Conservation (phyloP, 2,113 vertebrate species). For the Delphinus delphis region DNA sequence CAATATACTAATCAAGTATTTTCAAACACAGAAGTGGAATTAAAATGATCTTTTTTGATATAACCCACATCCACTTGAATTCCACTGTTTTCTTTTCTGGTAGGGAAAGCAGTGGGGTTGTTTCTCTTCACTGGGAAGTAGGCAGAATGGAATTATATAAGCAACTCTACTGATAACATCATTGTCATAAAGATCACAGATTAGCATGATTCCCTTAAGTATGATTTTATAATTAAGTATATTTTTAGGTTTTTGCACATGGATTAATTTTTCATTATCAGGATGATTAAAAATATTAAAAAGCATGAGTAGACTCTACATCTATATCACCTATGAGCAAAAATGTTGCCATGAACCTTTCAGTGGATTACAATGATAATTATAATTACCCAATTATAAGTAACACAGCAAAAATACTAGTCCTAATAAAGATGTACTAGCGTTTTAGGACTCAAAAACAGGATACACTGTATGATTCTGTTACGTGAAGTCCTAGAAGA, state of each 20-base stretch:
- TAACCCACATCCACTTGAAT: neutral
- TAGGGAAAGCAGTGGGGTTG: neutral
- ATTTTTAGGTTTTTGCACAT: constrained; percentile 14
- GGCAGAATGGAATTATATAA: neutral
- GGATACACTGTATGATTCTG: fast-evolving
- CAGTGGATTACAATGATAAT: neutral
- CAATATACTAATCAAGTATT: neutral
- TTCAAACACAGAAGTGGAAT: neutral
- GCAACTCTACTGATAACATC: neutral
- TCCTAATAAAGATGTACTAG: neutral
- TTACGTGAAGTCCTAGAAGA: neutral
- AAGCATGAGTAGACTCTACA: neutral
- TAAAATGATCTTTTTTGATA: neutral
- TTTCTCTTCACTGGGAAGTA: neutral
- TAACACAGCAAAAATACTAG: neutral
- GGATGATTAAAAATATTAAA: neutral
- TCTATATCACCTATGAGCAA: neutral
- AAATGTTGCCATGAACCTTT: neutral
- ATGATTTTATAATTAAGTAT: neutral
- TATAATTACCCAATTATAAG: neutral
- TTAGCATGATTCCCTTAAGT: neutral
- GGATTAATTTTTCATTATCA: constrained; percentile 13
- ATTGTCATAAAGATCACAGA: constrained; percentile 3
- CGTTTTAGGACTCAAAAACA: neutral
- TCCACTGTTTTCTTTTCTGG: neutral